phyloP scores from a whole-genome alignment of 2,113 vertebrate species.

The Geococcyx californianus region DNA sequence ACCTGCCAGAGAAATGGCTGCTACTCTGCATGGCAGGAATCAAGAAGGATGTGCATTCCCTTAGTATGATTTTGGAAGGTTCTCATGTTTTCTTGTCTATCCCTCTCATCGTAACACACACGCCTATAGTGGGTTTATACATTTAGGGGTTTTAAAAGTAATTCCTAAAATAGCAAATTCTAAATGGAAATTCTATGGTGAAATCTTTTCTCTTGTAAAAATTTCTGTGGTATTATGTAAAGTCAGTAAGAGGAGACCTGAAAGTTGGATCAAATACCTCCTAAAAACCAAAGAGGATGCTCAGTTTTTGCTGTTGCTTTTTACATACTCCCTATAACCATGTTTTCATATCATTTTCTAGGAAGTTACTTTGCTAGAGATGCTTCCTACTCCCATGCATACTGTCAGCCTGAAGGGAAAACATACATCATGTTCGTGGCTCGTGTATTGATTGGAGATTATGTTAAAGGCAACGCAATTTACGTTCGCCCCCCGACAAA shows the following conservation, averaged over 20 bases:
- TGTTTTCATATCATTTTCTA: not conserved
- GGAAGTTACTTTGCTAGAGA: slow-evolving; percentile 88
- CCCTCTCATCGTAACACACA: not conserved
- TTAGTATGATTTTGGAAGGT: not conserved
- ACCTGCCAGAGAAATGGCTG: not conserved
- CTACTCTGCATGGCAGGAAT: not conserved
- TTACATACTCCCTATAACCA: not conserved
- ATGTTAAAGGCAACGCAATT: slow-evolving; percentile 16
- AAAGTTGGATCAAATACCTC: not conserved
- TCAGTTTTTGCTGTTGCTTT: not conserved
- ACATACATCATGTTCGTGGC: slow-evolving; percentile 77
- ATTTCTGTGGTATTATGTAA: not conserved
- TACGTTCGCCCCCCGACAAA: slow-evolving; percentile 65
- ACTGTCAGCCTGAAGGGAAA: not conserved
- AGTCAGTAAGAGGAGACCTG: not conserved
- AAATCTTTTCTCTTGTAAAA: not conserved
- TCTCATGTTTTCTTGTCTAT: not conserved
- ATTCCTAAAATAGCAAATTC: not conserved
- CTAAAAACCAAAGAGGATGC: not conserved
- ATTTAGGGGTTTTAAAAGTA: not conserved
- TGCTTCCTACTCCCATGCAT: slow-evolving; percentile 76
- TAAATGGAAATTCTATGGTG: not conserved
- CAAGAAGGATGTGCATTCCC: not conserved
- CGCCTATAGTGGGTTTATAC: not conserved
- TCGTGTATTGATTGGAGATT: slow-evolving; percentile 77